phyloP scores from a whole-genome alignment of 2,797 vertebrate species.

The Sebastes wilsoni region DNA sequence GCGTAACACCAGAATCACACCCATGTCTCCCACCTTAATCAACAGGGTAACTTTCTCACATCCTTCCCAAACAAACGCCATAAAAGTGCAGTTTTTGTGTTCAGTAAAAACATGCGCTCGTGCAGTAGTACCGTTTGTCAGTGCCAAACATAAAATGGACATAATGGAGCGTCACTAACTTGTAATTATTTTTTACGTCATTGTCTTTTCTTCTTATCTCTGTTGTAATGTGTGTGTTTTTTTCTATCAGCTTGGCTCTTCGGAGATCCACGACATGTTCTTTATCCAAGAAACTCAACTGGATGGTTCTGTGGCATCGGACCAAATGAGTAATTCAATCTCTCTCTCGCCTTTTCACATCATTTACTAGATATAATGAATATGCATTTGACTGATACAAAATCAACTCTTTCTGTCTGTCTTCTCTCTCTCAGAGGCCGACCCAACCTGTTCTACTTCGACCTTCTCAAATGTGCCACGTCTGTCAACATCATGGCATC shows the following conservation, averaged over 20 bases:
- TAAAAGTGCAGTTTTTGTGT: not conserved
- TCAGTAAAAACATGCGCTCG: not conserved
- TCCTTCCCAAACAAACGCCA: not conserved
- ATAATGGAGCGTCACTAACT: not conserved
- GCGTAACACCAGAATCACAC: not conserved
- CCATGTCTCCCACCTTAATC: not conserved
- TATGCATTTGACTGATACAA: not conserved
- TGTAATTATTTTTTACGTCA: not conserved
- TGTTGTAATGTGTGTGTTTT: not conserved
- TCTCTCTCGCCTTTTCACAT: not conserved
- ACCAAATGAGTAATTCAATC: slow-evolving; percentile 77
- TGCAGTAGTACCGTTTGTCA: not conserved
- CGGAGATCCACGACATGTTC: slow-evolving; percentile 89
- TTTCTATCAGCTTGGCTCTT: slow-evolving; percentile 86
- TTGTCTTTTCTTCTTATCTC: not conserved
- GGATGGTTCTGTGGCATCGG: slow-evolving; percentile 89
- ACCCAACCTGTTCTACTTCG: slow-evolving; percentile 85
- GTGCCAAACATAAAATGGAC: not conserved
- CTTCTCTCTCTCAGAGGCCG: slow-evolving; percentile 70
- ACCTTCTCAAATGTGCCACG: slow-evolving; percentile 85
- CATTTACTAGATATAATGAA: not conserved
- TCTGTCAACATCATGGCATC: slow-evolving; percentile 76
- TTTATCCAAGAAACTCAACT: slow-evolving; percentile 89
- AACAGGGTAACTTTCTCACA: not conserved
- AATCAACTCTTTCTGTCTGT: not conserved